phyloP scores from a whole-genome alignment of 2,797 vertebrate species.

The Anguilla marmorata region DNA sequence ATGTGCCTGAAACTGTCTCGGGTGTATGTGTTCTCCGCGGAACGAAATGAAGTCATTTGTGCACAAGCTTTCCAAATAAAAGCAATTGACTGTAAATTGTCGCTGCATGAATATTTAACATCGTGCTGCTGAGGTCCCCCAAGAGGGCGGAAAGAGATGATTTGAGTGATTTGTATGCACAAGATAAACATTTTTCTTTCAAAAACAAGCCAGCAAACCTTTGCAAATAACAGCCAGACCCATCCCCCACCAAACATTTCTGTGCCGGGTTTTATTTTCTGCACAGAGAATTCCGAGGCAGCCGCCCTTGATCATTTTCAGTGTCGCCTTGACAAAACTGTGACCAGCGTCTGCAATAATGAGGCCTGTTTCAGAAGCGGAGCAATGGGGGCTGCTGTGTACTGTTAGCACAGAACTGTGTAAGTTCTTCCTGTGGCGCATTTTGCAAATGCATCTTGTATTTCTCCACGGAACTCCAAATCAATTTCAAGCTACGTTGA shows the following conservation, averaged over 20 bases:
- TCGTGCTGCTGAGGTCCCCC: background rate
- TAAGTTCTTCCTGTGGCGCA: background rate
- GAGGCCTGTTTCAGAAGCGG: background rate
- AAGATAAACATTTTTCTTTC: background rate
- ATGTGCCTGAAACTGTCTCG: background rate
- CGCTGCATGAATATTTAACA: background rate
- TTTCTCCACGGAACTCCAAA: background rate
- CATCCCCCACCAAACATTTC: background rate
- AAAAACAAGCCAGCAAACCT: background rate
- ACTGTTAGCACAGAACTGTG: background rate
- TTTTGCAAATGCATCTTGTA: background rate
- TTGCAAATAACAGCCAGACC: background rate
- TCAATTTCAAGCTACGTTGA: background rate
- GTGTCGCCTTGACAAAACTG: background rate
- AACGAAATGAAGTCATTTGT: background rate
- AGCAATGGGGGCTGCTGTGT: background rate
- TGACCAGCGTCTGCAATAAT: background rate
- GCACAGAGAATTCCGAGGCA: background rate
- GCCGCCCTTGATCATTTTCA: background rate
- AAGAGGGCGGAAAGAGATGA: background rate
- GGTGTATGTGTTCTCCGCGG: background rate
- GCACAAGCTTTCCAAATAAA: background rate
- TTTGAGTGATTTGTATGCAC: background rate
- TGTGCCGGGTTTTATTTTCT: background rate
- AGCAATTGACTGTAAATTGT: slow-evolving; percentile 8